Conservation (phyloP, 1,140 invertebrate genomes). For the Sycophaga agraensis region DNA sequence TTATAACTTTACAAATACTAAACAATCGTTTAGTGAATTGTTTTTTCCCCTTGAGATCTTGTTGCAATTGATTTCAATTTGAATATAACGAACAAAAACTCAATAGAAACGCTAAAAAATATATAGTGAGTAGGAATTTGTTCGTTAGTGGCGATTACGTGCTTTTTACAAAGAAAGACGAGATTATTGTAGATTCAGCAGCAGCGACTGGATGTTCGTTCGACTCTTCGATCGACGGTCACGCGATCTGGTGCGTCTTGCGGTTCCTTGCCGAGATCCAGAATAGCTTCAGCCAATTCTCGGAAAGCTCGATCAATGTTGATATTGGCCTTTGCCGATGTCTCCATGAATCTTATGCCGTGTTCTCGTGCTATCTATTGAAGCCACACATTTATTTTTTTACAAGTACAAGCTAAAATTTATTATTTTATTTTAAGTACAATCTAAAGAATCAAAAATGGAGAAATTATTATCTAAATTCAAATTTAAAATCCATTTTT, state of each 20-base stretch:
- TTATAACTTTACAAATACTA: slow-evolving; percentile 2
- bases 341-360: slow-evolving; percentile 97
- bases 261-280: slow-evolving; percentile 72
- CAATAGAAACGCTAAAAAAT: neutral
- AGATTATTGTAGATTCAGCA: slow-evolving; percentile 44
- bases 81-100: neutral
- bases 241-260: slow-evolving; percentile 70
- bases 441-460: too few species aligned
- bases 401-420: too few species aligned
- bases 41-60: neutral
- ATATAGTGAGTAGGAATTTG: neutral
- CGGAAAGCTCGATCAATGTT: slow-evolving; percentile 98
- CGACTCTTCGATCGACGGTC: slow-evolving; percentile 63
- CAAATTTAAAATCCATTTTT: too few species aligned
- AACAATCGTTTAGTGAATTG: too few species aligned
- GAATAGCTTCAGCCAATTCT: slow-evolving; percentile 93
- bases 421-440: too few species aligned
- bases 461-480: too few species aligned
- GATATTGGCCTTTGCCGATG: slow-evolving; percentile 96
- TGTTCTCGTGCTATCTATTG: slow-evolving; percentile 95
- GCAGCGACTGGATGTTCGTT: slow-evolving; percentile 55
- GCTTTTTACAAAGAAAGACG: neutral
- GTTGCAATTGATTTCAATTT: neutral
- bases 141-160: slow-evolving; percentile 2
- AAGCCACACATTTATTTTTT: too few species aligned